These are phyloP conservation scores for Podarcis cretensis DNA, from an alignment of 2,113 vertebrate species.

Conservation along the genomic window DNA sequence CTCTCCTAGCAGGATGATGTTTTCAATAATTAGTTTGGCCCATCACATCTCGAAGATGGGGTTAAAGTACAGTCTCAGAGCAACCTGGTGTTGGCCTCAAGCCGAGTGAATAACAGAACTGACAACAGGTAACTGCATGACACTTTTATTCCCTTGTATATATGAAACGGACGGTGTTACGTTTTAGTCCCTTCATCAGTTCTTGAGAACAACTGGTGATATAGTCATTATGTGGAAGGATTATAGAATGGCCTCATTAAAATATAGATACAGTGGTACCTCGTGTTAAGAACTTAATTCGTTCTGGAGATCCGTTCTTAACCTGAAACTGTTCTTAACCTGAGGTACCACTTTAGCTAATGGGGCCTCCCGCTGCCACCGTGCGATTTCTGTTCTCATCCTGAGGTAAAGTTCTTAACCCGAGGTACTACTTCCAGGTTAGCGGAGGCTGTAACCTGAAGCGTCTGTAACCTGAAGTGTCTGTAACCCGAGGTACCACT, in stretches of 20 bases:
- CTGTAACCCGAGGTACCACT: too few relatives aligned
- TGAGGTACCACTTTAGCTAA: too few relatives aligned
- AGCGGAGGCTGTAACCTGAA: too few relatives aligned
- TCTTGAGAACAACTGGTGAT: neutral
- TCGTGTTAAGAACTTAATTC: too few relatives aligned
- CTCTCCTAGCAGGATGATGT: neutral
- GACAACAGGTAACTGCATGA: neutral
- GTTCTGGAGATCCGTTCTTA: too few relatives aligned
- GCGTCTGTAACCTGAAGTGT: too few relatives aligned
- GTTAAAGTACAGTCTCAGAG: slow-evolving; percentile 13
- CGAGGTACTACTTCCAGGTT: too few relatives aligned
- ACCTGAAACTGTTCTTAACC: too few relatives aligned
- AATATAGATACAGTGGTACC: neutral
- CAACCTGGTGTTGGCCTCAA: slow-evolving; percentile 6
- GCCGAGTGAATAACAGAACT: neutral
- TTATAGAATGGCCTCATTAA: slow-evolving; percentile 6
- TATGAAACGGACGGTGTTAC: neutral
- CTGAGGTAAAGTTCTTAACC: too few relatives aligned
- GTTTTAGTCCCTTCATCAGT: neutral
- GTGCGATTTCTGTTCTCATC: too few relatives aligned
- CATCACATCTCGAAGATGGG: neutral
- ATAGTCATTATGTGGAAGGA: neutral
- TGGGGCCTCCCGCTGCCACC: too few relatives aligned
- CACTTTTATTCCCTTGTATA: neutral
- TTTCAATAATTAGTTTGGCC: slow-evolving; percentile 35